These are phyloP conservation scores for Lycaon pictus DNA, from an alignment of 2,113 vertebrate species.

Conservation along the genomic window DNA sequence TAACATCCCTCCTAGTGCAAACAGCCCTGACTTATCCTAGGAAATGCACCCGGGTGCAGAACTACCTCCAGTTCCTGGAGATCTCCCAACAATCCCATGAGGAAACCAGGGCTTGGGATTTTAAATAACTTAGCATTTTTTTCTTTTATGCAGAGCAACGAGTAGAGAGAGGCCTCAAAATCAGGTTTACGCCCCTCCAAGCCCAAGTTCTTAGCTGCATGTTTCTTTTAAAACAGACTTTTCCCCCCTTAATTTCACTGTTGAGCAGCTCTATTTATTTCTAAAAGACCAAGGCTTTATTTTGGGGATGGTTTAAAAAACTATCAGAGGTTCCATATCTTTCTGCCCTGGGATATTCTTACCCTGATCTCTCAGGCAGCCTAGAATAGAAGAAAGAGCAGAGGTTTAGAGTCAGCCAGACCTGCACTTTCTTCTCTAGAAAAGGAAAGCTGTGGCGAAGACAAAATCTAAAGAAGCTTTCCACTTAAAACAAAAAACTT, in stretches of 20 bases:
- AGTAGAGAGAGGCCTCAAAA: background rate
- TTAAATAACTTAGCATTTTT: background rate
- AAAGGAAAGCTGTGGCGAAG: background rate
- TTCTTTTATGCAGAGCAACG: background rate
- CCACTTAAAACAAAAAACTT: background rate
- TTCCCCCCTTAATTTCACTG: background rate
- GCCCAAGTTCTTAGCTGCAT: background rate
- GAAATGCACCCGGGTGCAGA: background rate
- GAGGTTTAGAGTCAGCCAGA: background rate
- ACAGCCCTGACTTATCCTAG: too few relatives aligned
- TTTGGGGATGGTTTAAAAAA: background rate
- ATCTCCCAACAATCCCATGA: background rate
- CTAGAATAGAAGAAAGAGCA: background rate
- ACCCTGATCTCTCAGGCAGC: background rate
- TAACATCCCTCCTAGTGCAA: background rate
- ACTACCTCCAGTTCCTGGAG: too few relatives aligned
- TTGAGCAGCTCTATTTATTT: background rate
- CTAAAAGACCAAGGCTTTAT: background rate
- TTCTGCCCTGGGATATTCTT: background rate
- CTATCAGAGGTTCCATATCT: background rate
- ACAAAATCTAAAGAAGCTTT: background rate
- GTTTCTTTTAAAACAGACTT: background rate
- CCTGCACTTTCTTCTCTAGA: background rate
- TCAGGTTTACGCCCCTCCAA: background rate
- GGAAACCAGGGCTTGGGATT: background rate